A percentile compares a stretch with the other conserved stretches of the same genome.
Conservation (phyloP, 53 echinoderm and acorn worm genomes). For the Temnopleurus reevesii region DNA sequence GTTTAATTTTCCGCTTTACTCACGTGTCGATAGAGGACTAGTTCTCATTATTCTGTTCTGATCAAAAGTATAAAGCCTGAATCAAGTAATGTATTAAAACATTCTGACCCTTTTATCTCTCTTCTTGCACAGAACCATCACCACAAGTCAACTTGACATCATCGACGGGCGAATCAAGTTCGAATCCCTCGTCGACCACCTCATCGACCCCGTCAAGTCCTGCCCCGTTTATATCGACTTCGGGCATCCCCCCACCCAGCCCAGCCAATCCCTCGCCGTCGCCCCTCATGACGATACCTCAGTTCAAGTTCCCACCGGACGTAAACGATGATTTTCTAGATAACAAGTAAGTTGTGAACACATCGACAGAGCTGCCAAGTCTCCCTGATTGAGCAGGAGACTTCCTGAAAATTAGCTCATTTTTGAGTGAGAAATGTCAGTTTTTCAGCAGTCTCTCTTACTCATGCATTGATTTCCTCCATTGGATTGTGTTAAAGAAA, state of each 20-base stretch:
- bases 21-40: too few species aligned
- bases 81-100: too few species aligned
- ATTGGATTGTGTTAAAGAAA: too few species aligned
- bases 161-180: slow-evolving; percentile 91
- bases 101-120: neutral
- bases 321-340: slow-evolving; percentile 44
- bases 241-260: slow-evolving; percentile 75
- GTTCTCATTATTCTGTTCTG: too few species aligned
- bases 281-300: slow-evolving; percentile 49
- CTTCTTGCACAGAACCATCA: neutral
- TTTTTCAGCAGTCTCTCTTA: too few species aligned
- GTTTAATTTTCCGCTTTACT: too few species aligned
- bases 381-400: too few species aligned
- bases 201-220: slow-evolving; percentile 98
- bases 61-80: too few species aligned
- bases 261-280: slow-evolving; percentile 82
- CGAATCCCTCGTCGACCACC: slow-evolving; percentile 98
- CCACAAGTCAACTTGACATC: slow-evolving; percentile 55
- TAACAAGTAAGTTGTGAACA: slow-evolving; percentile 55
- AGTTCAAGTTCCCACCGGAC: slow-evolving; percentile 86
- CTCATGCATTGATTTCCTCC: too few species aligned
- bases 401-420: too few species aligned
- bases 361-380: too few species aligned
- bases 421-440: too few species aligned
- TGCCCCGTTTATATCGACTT: slow-evolving; percentile 75